Evolutionary conservation across 2,888 invertebrate genomes (phyloP).

Genomic region (Entomobrya multifasciata): DNA sequence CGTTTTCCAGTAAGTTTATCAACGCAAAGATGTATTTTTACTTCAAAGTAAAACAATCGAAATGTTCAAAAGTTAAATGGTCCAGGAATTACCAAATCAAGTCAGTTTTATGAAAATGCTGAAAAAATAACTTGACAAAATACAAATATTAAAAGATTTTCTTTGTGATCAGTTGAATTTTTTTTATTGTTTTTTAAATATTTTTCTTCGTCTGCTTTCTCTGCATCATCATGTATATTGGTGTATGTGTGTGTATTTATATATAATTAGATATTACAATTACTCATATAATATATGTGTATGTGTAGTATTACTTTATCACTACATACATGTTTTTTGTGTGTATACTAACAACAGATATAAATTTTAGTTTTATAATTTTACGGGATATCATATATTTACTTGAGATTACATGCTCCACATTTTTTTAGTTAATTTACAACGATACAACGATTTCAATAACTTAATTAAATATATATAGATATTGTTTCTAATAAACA

Average conservation of each 20-base stretch:
- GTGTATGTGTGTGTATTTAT: slow-evolving; percentile 29
- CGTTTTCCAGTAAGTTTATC: too few species aligned
- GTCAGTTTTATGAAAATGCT: background rate
- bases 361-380: slow-evolving; percentile 1
- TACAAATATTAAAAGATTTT: slow-evolving; percentile 33
- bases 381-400: too few species aligned
- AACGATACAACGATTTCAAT: too few species aligned
- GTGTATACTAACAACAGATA: background rate
- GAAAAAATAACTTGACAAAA: background rate
- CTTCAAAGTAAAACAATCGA: background rate
- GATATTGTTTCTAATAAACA: slow-evolving; percentile 7
- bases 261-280: slow-evolving; percentile 19
- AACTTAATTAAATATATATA: slow-evolving; percentile 11
- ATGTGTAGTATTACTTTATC: slow-evolving; percentile 31
- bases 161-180: slow-evolving; percentile 59
- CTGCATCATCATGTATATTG: slow-evolving; percentile 26
- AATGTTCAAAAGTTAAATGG: background rate
- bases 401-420: too few species aligned
- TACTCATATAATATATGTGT: slow-evolving; percentile 3
- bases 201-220: slow-evolving; percentile 34
- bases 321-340: slow-evolving; percentile 27
- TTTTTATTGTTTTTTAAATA: slow-evolving; percentile 41
- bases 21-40: too few species aligned
- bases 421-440: too few species aligned
- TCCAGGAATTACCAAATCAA: background rate